phyloP scores from a whole-genome alignment of 1,140 invertebrate species.

The Papilio dardanus region DNA sequence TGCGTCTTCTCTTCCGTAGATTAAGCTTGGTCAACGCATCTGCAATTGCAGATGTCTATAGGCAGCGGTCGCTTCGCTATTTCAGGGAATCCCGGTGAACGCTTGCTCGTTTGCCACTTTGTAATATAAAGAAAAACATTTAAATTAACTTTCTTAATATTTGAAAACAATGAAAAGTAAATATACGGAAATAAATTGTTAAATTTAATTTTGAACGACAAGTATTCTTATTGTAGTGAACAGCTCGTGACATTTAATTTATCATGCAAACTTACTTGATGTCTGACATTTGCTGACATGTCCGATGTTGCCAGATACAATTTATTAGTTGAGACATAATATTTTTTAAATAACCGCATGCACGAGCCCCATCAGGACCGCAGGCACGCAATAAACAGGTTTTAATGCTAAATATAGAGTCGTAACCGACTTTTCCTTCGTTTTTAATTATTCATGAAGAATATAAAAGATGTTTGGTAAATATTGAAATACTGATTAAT shows the following conservation, averaged over 20 bases:
- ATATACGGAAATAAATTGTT: neutral
- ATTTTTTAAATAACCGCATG: conserved; percentile 17
- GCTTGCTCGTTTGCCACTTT: too few relatives aligned
- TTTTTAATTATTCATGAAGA: conserved; percentile 26
- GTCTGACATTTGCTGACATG: neutral
- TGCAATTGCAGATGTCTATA: too few relatives aligned
- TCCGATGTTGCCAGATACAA: conserved; percentile 24
- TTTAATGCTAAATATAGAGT: conserved; percentile 26
- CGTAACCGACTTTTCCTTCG: conserved; percentile 23
- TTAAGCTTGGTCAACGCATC: too few relatives aligned
- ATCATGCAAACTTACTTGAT: neutral
- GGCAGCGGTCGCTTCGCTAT: too few relatives aligned
- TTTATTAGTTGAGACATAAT: conserved; percentile 25
- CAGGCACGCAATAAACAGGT: conserved; percentile 27
- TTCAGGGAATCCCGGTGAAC: too few relatives aligned
- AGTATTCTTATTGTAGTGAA: neutral
- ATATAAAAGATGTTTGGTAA: neutral
- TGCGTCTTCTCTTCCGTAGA: too few relatives aligned
- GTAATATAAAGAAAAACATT: too few relatives aligned
- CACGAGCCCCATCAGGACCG: neutral
- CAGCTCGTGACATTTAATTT: conserved; percentile 12
- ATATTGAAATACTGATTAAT: neutral
- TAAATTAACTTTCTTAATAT: too few relatives aligned
- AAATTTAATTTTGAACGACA: neutral
- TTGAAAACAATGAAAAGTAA: too few relatives aligned